Base-by-base conservation (phyloP, 2,797 vertebrate genomes). In the Hippoglossus hippoglossus region DNA sequence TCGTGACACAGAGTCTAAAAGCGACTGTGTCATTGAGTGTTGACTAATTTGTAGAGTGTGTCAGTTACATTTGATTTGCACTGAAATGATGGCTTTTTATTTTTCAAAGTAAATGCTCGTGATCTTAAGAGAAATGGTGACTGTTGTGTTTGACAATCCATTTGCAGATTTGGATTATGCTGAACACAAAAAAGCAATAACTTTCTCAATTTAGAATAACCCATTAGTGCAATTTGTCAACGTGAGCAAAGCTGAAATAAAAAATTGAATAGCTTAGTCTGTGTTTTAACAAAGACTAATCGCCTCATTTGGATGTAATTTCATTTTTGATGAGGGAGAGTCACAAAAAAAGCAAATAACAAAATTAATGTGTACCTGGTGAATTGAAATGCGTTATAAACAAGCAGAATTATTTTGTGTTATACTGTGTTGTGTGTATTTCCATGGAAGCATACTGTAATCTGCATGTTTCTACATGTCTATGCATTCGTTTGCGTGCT, bases 211-310 rank as follows among this genome's bases (percentile, higher is more conserved):
- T 61, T 56, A 64, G 19, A 69, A 21, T 21, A 13, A 63, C 1
- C 26, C 12, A 73, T 71, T 60, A 71, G 11, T 69, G 34, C 72
- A 57, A 63, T 76, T 73, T 75, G 8, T 85, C 51, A n/a, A 6
- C 61, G 9, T 60, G 50, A 77, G 34, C 25, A 77, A 64, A 80
- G 36, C 25, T 80, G 41, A 72, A 82, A 41, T 50, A 64, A 74
- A 55, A 79, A 21, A 80, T 77, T 71, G 44, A 64, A 57, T 26
- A 5, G 28, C 47, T 64, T 44, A 31, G 51, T 28, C 21, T 18
- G n/a, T 61, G 53, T 53, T 74, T 71, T 26, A 63, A 79, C 58
- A 63, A 84, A 80, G 73, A 80, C 58, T 56, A 75, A 80, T 83
- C 56, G 53, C 53, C 73, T 81, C 19, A 82, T 72, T 80, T 84